These are phyloP conservation scores for Cabera pusaria DNA, from an alignment of 2,888 invertebrate genomes.

Conservation along the genomic window DNA sequence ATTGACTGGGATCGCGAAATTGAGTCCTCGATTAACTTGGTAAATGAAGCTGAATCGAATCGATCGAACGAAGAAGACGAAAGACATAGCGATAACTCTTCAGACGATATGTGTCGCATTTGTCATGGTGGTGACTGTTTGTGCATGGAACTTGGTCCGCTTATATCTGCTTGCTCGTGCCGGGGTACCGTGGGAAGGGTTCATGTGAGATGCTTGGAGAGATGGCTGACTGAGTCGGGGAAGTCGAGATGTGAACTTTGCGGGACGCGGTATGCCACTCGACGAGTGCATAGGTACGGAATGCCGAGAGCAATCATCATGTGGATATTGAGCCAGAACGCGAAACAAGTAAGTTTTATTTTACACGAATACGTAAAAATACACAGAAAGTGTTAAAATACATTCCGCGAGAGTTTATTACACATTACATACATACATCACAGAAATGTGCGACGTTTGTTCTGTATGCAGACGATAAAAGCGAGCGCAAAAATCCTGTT, in stretches of 20 bases:
- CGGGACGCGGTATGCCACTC: slow-evolving; percentile 85
- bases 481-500: background rate
- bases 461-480: slow-evolving; percentile 3
- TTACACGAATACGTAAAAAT: background rate
- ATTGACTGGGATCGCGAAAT: slow-evolving; percentile 50
- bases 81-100: slow-evolving; percentile 54
- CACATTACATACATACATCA: slow-evolving; percentile 11
- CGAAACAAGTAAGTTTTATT: slow-evolving; percentile 61
- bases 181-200: slow-evolving; percentile 88
- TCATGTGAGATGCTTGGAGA: slow-evolving; percentile 88
- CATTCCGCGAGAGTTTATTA: slow-evolving; percentile 7
- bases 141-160: slow-evolving; percentile 54
- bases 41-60: slow-evolving; percentile 29
- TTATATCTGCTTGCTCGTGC: slow-evolving; percentile 74
- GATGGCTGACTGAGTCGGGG: slow-evolving; percentile 89
- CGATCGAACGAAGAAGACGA: slow-evolving; percentile 41
- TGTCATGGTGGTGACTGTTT: slow-evolving; percentile 69
- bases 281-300: slow-evolving; percentile 84
- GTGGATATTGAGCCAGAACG: slow-evolving; percentile 84
- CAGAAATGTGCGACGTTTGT: slow-evolving; percentile 6
- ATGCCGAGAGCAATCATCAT: slow-evolving; percentile 79
- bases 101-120: slow-evolving; percentile 73
- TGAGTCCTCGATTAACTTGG: slow-evolving; percentile 34
- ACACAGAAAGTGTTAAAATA: too few relatives aligned
- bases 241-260: slow-evolving; percentile 89